Conservation (phyloP, 2,888 invertebrate genomes). For the Drymonia ruficornis region DNA sequence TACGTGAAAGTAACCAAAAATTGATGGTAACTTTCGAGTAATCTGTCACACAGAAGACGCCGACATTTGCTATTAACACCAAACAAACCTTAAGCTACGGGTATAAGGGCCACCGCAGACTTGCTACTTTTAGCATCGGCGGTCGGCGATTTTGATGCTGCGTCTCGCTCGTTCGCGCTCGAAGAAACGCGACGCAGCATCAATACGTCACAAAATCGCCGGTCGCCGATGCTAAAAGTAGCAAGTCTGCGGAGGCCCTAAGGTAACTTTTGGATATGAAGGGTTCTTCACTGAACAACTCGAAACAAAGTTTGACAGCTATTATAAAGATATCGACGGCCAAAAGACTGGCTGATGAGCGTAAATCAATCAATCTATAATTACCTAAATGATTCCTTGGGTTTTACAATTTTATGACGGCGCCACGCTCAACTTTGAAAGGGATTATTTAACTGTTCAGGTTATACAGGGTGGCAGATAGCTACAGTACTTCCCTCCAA, state of each 20-base stretch:
- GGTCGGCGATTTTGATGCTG: too few relatives aligned
- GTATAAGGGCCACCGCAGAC: too few relatives aligned
- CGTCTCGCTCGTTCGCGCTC: too few relatives aligned
- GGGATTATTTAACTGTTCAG: too few relatives aligned
- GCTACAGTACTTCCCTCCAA: too few relatives aligned
- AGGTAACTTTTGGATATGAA: background rate
- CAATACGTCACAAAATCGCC: too few relatives aligned
- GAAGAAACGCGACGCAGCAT: too few relatives aligned
- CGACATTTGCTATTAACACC: constrained; percentile 19
- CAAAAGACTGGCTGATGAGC: constrained; percentile 43
- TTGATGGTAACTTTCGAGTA: constrained; percentile 36
- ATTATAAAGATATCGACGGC: constrained; percentile 45
- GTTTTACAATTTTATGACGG: constrained; percentile 26
- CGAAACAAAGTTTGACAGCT: constrained; percentile 50
- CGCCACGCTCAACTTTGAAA: too few relatives aligned
- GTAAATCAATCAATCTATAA: constrained; percentile 51
- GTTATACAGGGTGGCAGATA: too few relatives aligned
- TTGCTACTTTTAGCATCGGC: too few relatives aligned
- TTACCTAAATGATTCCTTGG: constrained; percentile 40
- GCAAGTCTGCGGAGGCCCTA: too few relatives aligned
- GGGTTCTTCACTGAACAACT: constrained; percentile 29
- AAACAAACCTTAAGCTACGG: background rate
- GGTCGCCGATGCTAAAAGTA: too few relatives aligned
- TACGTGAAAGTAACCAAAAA: constrained; percentile 34
- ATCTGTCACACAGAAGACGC: constrained; percentile 36